Conservation (phyloP, 2,113 vertebrate species). For the Actenoides lindsayi region DNA sequence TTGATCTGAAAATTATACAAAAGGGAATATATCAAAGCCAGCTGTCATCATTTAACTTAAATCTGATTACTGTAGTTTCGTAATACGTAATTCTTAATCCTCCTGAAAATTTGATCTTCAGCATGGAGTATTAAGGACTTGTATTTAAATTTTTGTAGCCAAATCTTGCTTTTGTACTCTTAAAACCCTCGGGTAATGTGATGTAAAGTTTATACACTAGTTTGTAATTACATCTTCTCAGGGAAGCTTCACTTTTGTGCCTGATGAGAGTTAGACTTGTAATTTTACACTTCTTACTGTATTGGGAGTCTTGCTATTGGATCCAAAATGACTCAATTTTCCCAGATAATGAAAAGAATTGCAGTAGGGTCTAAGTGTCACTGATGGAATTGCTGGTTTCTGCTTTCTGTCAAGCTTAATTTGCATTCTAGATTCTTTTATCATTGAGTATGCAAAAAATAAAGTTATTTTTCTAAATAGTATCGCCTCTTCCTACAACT, state of each 20-base stretch:
- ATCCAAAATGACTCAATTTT: not conserved
- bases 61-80: not conserved
- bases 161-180: conserved; percentile 4
- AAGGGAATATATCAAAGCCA: conserved; percentile 55
- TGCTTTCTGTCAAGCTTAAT: not conserved
- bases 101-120: not conserved
- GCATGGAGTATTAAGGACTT: not conserved
- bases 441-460: not conserved
- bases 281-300: not conserved
- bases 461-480: conserved; percentile 32
- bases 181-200: not conserved
- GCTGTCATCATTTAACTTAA: not conserved
- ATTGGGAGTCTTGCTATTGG: not conserved
- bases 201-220: not conserved
- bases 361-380: not conserved
- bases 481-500: not conserved
- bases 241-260: conserved; percentile 59
- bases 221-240: conserved; percentile 59
- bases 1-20: not conserved
- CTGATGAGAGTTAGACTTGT: conserved; percentile 1
- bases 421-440: not conserved
- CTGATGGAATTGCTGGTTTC: not conserved
- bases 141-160: not conserved
- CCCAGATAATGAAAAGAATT: not conserved
- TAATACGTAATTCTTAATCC: not conserved